A percentile compares a stretch with the other conserved stretches of the same genome.
Conservation (phyloP, 2,797 vertebrate species). For the Pangasius larnaudii region DNA sequence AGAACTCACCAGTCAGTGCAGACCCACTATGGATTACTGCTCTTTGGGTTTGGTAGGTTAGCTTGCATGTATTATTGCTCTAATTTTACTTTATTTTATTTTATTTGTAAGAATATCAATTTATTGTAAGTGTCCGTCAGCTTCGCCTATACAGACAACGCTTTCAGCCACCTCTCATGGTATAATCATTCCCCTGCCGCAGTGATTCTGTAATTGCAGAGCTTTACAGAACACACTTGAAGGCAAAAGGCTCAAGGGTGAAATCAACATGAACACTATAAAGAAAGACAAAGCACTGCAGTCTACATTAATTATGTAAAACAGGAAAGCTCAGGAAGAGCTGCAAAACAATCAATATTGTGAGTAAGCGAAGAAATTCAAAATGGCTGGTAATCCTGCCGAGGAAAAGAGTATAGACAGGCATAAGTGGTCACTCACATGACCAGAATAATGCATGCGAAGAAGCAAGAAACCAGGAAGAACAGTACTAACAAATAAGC, state of each 20-base stretch:
- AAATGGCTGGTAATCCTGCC: not conserved
- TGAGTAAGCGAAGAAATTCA: not conserved
- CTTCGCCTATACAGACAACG: not conserved
- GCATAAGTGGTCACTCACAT: not conserved
- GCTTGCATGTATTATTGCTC: not conserved
- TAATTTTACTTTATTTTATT: too few species aligned
- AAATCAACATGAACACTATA: constrained; percentile 18
- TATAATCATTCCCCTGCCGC: not conserved
- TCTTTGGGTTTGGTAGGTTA: not conserved
- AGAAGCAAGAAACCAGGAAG: not conserved
- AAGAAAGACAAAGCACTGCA: constrained; percentile 20
- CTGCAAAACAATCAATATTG: constrained; percentile 24
- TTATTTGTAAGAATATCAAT: not conserved
- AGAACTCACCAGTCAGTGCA: not conserved
- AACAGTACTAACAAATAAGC: not conserved
- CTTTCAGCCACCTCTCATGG: not conserved
- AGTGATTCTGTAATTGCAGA: constrained; percentile 9
- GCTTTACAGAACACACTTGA: not conserved
- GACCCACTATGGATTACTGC: not conserved
- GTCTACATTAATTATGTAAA: constrained; percentile 33
- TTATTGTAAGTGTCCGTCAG: not conserved
- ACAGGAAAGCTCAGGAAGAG: not conserved
- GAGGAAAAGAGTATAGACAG: not conserved
- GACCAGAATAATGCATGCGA: not conserved
- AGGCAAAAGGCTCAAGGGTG: constrained; percentile 3